A percentile compares a stretch with the other conserved stretches of the same genome.
Conservation (phyloP, 2,888 invertebrate genomes). For the Aspidiotus destructor region DNA sequence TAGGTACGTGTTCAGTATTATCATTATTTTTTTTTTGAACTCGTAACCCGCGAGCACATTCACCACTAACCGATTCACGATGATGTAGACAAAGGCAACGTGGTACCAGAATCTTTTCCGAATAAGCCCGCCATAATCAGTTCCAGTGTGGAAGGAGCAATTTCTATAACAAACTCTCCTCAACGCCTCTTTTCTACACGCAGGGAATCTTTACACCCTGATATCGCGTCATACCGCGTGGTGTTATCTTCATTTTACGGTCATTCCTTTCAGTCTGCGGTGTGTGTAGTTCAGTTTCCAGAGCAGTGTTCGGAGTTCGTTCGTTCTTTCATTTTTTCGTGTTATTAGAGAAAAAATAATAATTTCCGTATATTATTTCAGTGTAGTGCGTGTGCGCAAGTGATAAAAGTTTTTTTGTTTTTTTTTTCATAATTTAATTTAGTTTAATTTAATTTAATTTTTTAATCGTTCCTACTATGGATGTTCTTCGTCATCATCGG, state of each 20-base stretch:
- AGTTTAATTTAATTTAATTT: no score
- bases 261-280: constrained; percentile 3
- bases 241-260: constrained; percentile 12
- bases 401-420: background rate
- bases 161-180: constrained; percentile 5
- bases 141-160: constrained; percentile 5
- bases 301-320: no score
- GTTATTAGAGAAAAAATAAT: background rate
- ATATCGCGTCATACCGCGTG: constrained; percentile 2
- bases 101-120: background rate
- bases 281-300: background rate
- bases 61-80: constrained; percentile 5
- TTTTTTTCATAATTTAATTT: background rate
- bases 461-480: background rate
- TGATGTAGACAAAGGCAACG: constrained; percentile 2
- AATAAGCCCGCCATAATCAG: constrained; percentile 17
- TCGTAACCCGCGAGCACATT: no score
- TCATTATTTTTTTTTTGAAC: no score
- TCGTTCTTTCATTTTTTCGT: background rate
- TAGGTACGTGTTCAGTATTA: no score
- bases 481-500: constrained; percentile 3
- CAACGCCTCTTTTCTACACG: constrained; percentile 9
- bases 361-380: background rate
- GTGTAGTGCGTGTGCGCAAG: constrained; percentile 5
- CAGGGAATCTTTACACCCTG: constrained; percentile 25